Base-by-base conservation (phyloP, 1,140 invertebrate genomes). In the Coenobita brevimanus region DNA sequence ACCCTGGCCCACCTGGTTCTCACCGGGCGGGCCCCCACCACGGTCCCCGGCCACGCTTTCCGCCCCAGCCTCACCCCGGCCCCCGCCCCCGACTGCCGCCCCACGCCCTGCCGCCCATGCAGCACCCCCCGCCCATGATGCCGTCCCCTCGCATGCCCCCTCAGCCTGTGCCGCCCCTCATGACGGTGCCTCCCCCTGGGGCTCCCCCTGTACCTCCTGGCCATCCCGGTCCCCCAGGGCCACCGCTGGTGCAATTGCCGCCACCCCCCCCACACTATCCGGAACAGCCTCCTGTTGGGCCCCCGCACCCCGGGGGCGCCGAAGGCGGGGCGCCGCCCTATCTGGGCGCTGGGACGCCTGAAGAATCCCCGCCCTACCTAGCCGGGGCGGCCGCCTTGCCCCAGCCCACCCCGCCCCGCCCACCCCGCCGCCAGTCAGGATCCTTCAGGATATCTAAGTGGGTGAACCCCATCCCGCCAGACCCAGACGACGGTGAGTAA, bases 391-490 rank as follows among this genome's bases (percentile, higher is more conserved):
- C 36, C 64, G 10, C 76, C 0, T 15, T 27, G 33, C 46, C 64
- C 17, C 62, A 69, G 13, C 60, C 27, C 8, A 43, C 38, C 13
- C 84, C 67, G 33, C 60, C 24, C 27, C 75, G 62, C 0, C 76
- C 15, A 6, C 36, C 79, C 15, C 82, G 89, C 15, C 89, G 89
- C 6, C 83, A 75, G 36, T 36, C 84, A 33, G 76, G 50, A 15
- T 75, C 89, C 15, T 64, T 87, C n/a, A 67, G 89, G 64, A 89
- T 89, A 87, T 89, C 89, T 24, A 89, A 89, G 80, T 89, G 89
- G 89, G 89, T 89, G 33, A 89, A 89, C 89, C 89, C 89, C n/a
- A 89, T 89, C 62, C 89, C 89, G 24, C 81, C 81, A 30, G 89
- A 89, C 50, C 89, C 89, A 64, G 89, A 89, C 21, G 89, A 89